phyloP scores from a whole-genome alignment of 2,113 vertebrate species.

The Aleadryas rufinucha region DNA sequence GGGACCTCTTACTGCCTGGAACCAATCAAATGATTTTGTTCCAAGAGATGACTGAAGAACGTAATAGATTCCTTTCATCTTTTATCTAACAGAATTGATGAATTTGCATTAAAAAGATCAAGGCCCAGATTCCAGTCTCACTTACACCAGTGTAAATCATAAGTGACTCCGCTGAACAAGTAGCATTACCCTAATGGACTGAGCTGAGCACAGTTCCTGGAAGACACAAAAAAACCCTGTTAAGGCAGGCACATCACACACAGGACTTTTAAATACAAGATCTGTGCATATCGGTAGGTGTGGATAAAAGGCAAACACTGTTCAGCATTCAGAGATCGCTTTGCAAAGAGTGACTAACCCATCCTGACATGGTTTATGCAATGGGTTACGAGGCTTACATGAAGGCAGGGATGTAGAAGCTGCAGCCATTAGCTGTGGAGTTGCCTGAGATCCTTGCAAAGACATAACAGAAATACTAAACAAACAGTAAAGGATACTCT shows the following conservation, averaged over 20 bases:
- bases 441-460: neutral
- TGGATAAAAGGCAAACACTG: neutral
- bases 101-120: conserved; percentile 39
- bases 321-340: neutral
- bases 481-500: neutral
- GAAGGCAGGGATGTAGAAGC: neutral
- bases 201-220: neutral
- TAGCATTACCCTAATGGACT: neutral
- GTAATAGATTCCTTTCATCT: conserved; percentile 14
- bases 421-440: neutral
- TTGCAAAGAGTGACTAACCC: neutral
- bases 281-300: neutral
- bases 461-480: neutral
- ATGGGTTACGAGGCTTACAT: neutral
- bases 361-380: neutral
- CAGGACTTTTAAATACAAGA: neutral
- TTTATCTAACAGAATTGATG: conserved; percentile 32
- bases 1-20: neutral
- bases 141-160: neutral
- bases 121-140: neutral
- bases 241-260: neutral
- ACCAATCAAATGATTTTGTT: neutral
- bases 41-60: neutral
- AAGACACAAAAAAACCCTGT: neutral
- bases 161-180: neutral